A percentile compares a stretch with the other conserved stretches of the same genome.
phyloP scores from a whole-genome alignment of 1,140 invertebrate genomes.

The Vanessa atalanta region DNA sequence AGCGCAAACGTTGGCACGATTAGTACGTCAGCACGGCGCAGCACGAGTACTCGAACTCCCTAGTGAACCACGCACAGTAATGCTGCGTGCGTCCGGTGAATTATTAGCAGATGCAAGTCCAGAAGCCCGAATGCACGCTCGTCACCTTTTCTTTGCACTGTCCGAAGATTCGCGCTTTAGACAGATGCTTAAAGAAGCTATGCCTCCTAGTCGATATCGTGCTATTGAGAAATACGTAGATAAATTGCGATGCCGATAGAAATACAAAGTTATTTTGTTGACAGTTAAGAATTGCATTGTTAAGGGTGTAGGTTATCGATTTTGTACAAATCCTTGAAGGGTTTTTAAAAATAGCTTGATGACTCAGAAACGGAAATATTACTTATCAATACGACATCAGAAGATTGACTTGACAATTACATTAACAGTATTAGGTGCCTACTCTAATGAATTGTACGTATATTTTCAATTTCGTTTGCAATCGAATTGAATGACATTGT shows the following conservation, averaged over 20 bases:
- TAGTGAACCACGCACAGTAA: constrained; percentile 89
- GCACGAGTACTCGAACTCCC: constrained; percentile 87
- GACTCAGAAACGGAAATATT: neutral
- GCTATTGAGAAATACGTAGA: constrained; percentile 84
- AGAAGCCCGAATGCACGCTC: constrained; percentile 89
- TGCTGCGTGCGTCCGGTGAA: constrained; percentile 90
- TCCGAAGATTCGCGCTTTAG: constrained; percentile 84
- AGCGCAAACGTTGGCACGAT: constrained; percentile 87
- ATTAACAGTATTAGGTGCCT: neutral
- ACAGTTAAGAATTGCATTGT: neutral
- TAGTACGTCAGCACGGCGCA: constrained; percentile 87
- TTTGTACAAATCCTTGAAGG: neutral
- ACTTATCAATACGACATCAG: neutral
- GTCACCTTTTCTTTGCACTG: constrained; percentile 83
- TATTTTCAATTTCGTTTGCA: constrained; percentile 1
- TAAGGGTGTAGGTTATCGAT: neutral
- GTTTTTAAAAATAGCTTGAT: neutral
- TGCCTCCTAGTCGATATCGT: constrained; percentile 83
- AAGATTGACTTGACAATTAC: no score
- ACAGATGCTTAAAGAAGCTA: constrained; percentile 84
- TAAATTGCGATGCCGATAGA: constrained; percentile 64
- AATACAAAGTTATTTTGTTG: neutral
- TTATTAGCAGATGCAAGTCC: constrained; percentile 92
- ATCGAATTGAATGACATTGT: neutral
- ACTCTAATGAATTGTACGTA: neutral